Percentiles rank a stretch among this genome's conserved stretches.
Evolutionary conservation across 2,113 vertebrate genomes (phyloP).

Genomic region (Xyliphius kryptos): DNA sequence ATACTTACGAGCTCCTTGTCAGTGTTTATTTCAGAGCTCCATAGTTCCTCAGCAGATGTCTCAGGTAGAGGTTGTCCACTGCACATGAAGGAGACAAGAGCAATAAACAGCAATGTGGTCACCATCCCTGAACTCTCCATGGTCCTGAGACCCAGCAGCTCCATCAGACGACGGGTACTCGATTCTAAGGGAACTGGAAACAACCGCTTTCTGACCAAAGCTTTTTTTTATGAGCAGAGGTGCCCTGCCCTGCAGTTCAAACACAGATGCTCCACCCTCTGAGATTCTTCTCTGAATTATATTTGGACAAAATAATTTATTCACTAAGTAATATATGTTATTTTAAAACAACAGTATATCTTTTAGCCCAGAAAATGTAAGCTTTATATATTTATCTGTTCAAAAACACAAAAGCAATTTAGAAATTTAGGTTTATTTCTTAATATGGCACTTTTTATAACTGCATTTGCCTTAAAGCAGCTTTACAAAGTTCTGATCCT

Average conservation of each 20-base stretch:
- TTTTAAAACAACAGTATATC: too few species aligned
- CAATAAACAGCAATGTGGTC: conserved; percentile 48
- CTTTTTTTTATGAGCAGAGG: conserved; percentile 35
- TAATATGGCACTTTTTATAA: too few species aligned
- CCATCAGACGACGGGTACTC: neutral
- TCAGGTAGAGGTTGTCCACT: conserved; percentile 55
- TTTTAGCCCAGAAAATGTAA: too few species aligned
- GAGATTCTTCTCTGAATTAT: neutral
- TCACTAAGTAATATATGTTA: too few species aligned
- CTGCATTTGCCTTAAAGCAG: too few species aligned
- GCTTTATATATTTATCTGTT: too few species aligned
- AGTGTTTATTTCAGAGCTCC: conserved; percentile 44
- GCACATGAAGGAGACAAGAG: conserved; percentile 48
- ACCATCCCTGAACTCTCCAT: conserved; percentile 59
- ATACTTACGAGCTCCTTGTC: conserved; percentile 65
- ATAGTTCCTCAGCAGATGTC: conserved; percentile 51
- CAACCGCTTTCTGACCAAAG: neutral
- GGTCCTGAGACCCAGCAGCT: conserved; percentile 41
- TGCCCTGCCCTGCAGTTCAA: conserved; percentile 35
- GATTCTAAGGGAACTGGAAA: neutral
- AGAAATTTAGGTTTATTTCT: too few species aligned
- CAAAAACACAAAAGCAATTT: too few species aligned
- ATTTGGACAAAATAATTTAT: conserved; percentile 3
- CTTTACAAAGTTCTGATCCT: too few species aligned
- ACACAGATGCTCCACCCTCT: conserved; percentile 29